A percentile compares a stretch with the other conserved stretches of the same genome.
phyloP scores from a whole-genome alignment of 2,888 invertebrate species.

The Caenorhabditis panamensis region DNA sequence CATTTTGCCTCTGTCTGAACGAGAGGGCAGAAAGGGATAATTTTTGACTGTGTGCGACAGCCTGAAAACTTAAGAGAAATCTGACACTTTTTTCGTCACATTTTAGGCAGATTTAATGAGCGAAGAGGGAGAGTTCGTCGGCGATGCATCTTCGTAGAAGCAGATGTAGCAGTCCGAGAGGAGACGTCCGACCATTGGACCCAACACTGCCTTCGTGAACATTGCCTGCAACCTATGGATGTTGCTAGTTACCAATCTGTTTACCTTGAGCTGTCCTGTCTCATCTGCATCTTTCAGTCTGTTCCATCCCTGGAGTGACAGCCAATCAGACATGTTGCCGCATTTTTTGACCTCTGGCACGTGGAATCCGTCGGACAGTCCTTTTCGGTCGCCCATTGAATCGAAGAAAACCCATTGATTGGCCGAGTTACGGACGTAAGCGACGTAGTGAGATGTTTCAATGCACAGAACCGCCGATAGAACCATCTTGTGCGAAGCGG shows the following conservation, averaged over 20 bases:
- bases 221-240: slow-evolving; percentile 63
- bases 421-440: slow-evolving; percentile 92
- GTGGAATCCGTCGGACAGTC: slow-evolving; percentile 89
- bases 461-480: slow-evolving; percentile 97
- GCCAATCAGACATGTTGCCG: slow-evolving; percentile 85
- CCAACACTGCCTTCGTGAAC: slow-evolving; percentile 62
- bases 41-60: too few species aligned
- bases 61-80: too few species aligned
- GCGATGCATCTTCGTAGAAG: slow-evolving; percentile 75
- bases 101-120: too few species aligned
- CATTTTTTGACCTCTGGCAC: slow-evolving; percentile 89
- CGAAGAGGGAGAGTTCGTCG: slow-evolving; percentile 34
- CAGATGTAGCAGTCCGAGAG: slow-evolving; percentile 98
- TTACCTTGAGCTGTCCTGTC: slow-evolving; percentile 58
- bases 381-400: slow-evolving; percentile 91
- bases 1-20: too few species aligned
- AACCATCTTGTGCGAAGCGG: slow-evolving; percentile 60
- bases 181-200: slow-evolving; percentile 82
- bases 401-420: slow-evolving; percentile 97
- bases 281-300: slow-evolving; percentile 66
- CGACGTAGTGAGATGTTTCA: slow-evolving; percentile 97
- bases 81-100: too few species aligned
- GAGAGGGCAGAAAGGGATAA: too few species aligned
- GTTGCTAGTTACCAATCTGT: not conserved
- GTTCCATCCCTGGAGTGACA: slow-evolving; percentile 85